A percentile compares a stretch with the other conserved stretches of the same genome.
Conservation (phyloP, 2,113 vertebrate genomes). For the Cisticola juncidis region DNA sequence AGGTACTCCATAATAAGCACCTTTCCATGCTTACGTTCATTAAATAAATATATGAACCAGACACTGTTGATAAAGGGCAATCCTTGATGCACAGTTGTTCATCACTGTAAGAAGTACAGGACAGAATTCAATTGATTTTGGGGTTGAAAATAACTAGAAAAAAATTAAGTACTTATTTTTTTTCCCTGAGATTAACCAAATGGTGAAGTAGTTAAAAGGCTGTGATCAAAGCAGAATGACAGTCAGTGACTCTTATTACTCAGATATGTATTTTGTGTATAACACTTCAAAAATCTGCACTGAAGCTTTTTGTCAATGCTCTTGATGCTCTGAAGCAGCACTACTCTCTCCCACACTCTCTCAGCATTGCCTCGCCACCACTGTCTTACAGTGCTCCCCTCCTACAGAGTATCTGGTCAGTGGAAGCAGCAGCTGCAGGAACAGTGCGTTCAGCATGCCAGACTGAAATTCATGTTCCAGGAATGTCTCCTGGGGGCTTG, state of each 20-base stretch:
- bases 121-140: background rate
- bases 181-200: background rate
- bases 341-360: background rate
- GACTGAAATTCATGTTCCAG: constrained; percentile 67
- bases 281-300: background rate
- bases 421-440: constrained; percentile 50
- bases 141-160: background rate
- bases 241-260: background rate
- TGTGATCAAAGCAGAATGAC: background rate
- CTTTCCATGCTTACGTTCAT: background rate
- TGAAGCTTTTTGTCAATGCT: background rate
- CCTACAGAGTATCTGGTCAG: constrained; percentile 30
- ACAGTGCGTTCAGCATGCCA: constrained; percentile 39
- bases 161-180: background rate
- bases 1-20: background rate
- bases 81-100: background rate
- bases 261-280: background rate
- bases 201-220: background rate
- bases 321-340: background rate
- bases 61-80: background rate
- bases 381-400: background rate
- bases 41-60: background rate
- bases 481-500: constrained; percentile 66
- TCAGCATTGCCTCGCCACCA: background rate
- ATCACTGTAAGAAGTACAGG: background rate